Evolutionary conservation across 1,140 invertebrate species (phyloP).

Genomic region (Caenorhabditis briggsae): DNA sequence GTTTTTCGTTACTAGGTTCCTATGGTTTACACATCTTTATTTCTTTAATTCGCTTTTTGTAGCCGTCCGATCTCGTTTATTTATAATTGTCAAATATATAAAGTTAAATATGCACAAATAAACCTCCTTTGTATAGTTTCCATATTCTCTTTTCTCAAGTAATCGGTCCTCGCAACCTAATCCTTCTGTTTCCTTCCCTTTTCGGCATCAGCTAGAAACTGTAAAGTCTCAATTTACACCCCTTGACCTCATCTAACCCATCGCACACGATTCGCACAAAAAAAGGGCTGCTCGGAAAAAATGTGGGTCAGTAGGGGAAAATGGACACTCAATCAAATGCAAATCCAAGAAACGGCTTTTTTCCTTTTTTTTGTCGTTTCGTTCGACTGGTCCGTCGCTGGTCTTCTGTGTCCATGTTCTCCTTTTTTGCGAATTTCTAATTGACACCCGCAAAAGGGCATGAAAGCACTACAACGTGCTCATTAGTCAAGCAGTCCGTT

Average conservation of each 20-base stretch:
- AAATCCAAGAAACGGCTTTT: slow-evolving; percentile 23
- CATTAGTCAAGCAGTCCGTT: slow-evolving; percentile 26
- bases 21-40: not conserved
- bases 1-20: not conserved
- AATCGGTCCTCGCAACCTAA: slow-evolving; percentile 19
- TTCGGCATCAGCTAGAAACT: slow-evolving; percentile 18
- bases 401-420: not conserved
- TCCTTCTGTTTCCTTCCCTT: not conserved
- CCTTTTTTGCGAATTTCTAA: slow-evolving; percentile 30
- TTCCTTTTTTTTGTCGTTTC: slow-evolving; percentile 7
- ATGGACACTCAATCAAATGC: slow-evolving; percentile 42
- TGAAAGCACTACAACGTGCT: slow-evolving; percentile 19
- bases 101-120: no score
- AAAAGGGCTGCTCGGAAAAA: not conserved
- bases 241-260: slow-evolving; percentile 13
- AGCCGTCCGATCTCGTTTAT: no score
- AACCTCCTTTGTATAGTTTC: not conserved
- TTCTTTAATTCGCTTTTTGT: not conserved
- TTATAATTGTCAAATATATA: not conserved
- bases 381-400: not conserved
- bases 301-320: slow-evolving; percentile 38
- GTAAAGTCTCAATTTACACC: slow-evolving; percentile 50
- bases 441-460: slow-evolving; percentile 49
- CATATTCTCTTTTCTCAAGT: not conserved
- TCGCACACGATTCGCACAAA: not conserved